Percentiles rank a stretch among this genome's conserved stretches.
Evolutionary conservation across 2,113 vertebrate genomes (phyloP).

Genomic region (Chaenogobius annularis): DNA sequence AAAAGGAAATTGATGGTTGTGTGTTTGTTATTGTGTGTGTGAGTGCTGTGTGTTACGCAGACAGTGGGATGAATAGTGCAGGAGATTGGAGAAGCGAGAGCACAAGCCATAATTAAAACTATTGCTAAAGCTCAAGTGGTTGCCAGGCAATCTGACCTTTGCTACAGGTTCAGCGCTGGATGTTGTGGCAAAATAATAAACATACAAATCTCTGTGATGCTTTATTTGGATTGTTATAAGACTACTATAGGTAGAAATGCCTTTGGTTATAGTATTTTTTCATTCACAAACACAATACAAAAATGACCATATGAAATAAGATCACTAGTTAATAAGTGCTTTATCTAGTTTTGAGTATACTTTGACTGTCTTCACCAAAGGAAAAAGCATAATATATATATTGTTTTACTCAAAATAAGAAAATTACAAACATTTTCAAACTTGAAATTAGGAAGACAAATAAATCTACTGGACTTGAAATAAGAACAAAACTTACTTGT

Average conservation of each 20-base stretch:
- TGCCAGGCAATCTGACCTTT: constrained; percentile 74
- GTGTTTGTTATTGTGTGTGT: constrained; percentile 18
- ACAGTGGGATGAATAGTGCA: constrained; percentile 38
- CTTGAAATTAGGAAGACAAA: no score
- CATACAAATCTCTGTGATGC: background rate
- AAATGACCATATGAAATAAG: no score
- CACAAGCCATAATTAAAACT: constrained; percentile 74
- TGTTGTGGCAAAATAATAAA: constrained; percentile 46
- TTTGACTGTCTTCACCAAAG: no score
- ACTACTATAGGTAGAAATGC: background rate
- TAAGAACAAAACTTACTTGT: no score
- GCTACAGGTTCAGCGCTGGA: constrained; percentile 42
- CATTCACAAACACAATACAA: no score
- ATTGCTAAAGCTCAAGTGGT: constrained; percentile 65
- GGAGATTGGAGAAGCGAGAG: constrained; percentile 48
- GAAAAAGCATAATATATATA: no score
- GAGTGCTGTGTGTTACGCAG: constrained; percentile 20
- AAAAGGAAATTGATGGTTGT: constrained; percentile 53
- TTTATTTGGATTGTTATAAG: background rate
- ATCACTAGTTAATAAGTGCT: no score
- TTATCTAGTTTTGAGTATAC: no score
- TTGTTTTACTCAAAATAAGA: no score
- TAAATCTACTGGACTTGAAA: no score
- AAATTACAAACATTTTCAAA: no score
- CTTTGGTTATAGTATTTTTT: background rate